Evolutionary conservation across 2,113 vertebrate species (phyloP), one percentile per base, ranked within the genome.

Genomic region (Stigmatopora nigra): DNA sequence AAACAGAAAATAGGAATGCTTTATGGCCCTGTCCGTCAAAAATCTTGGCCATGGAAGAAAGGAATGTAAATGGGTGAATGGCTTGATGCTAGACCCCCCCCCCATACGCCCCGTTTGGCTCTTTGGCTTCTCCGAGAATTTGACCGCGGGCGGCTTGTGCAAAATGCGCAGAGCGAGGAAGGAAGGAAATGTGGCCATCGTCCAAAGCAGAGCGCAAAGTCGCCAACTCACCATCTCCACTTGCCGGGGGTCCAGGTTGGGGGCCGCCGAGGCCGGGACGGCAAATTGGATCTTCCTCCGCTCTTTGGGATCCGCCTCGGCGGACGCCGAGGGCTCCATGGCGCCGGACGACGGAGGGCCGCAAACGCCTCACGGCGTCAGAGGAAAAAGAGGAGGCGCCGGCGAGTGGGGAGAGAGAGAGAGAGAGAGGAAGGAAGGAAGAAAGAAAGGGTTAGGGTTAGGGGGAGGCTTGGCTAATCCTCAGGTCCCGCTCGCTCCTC

Each of bases 281-380:
- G 94, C 94, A 71, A 97, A 98, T 60, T 97, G 94, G 86, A 97
- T 97, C 89, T 95, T 98, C 89, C 92, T 97, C 76, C 92, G 92
- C 78, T 96, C 94, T 84, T 94, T 97, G 82, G 83, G 73, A 76
- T 93, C 92, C 78, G 86, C 76, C 46, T 89, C 82, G 0, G 77
- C 35, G 4, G 87, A 84, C 75, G 80, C 72, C 15, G 86, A 81
- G 60, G 87, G 83, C 60, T 92, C 90, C 90, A 90, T 92, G 70
- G 46, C 71, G 25, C 25, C 2, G 25, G 25, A 31, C 25, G 25
- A 31, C 25, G 25, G 25, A 31, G 25, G 25, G 25, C 25, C 25
- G 25, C 25, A 31, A 31, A 31, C 25, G 1, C 25, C 25, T 31
- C 25, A 2, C 25, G 25, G 25, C 25, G 25, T 31, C 2, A 3